Percentiles rank a stretch among this genome's conserved stretches.
These are phyloP conservation scores for Sciurus carolinensis DNA, from an alignment of 2,797 vertebrate species.

Conservation along the genomic window DNA sequence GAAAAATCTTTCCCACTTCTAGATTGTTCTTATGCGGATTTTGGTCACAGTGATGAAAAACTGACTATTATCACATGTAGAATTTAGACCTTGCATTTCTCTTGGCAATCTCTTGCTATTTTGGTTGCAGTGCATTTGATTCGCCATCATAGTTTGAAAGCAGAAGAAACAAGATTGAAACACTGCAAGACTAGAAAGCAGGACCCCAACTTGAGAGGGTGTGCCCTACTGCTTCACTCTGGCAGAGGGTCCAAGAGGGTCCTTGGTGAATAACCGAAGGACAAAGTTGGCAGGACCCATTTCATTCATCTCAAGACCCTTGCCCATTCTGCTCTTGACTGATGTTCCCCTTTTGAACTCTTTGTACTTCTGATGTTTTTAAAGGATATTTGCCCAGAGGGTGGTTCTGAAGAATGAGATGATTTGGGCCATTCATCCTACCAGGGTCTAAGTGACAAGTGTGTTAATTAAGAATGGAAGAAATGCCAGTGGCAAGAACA, in stretches of 20 bases:
- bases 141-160: background rate
- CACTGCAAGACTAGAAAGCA: background rate
- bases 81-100: background rate
- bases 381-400: conserved; percentile 62
- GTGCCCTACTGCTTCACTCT: background rate
- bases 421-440: conserved; percentile 73
- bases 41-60: no score
- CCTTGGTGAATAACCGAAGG: background rate
- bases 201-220: fast-evolving
- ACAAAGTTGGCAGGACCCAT: background rate
- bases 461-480: conserved; percentile 83
- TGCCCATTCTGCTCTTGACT: background rate
- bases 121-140: background rate
- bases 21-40: no score
- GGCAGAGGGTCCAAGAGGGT: fast-evolving
- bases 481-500: conserved; percentile 78
- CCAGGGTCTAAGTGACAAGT: conserved; percentile 67
- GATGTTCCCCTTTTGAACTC: background rate
- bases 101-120: background rate
- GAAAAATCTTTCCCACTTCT: no score
- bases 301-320: background rate
- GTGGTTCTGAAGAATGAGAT: conserved; percentile 7
- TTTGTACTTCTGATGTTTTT: background rate
- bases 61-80: no score
- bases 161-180: background rate